phyloP scores from a whole-genome alignment of 2,113 vertebrate genomes.

The Onychorhynchus coronatus region DNA sequence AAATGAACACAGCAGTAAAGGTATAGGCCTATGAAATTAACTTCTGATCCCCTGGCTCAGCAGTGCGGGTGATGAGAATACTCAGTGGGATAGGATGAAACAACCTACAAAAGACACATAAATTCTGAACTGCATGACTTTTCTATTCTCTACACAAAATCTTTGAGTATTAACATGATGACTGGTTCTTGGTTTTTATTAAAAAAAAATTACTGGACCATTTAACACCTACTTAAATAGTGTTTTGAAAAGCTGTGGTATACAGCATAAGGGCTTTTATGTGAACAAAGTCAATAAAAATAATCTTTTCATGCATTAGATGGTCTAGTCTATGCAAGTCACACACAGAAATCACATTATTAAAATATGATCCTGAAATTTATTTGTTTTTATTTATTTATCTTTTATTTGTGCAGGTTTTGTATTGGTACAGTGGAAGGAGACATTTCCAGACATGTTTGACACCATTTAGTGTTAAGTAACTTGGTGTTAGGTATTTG shows the following conservation, averaged over 20 bases:
- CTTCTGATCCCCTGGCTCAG: background rate
- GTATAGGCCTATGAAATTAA: background rate
- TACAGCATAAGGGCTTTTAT: background rate
- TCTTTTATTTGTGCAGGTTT: background rate
- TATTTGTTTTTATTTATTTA: background rate
- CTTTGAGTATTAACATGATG: background rate
- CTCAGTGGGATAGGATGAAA: background rate
- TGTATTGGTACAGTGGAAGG: background rate
- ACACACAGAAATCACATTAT: background rate
- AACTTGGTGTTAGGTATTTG: background rate
- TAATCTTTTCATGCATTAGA: background rate
- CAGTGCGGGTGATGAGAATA: background rate
- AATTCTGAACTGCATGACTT: background rate
- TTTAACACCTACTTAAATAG: background rate
- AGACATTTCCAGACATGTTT: background rate
- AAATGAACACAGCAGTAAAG: background rate
- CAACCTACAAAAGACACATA: background rate
- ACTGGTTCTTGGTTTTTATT: background rate
- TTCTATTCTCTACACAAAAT: background rate
- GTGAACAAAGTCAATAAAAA: background rate
- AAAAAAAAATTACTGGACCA: background rate
- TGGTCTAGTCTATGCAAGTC: background rate
- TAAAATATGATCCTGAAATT: too few relatives aligned
- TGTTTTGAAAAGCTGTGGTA: background rate
- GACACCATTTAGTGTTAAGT: background rate